phyloP scores from a whole-genome alignment of 2,888 invertebrate genomes.

The Perizoma affinitatum region DNA sequence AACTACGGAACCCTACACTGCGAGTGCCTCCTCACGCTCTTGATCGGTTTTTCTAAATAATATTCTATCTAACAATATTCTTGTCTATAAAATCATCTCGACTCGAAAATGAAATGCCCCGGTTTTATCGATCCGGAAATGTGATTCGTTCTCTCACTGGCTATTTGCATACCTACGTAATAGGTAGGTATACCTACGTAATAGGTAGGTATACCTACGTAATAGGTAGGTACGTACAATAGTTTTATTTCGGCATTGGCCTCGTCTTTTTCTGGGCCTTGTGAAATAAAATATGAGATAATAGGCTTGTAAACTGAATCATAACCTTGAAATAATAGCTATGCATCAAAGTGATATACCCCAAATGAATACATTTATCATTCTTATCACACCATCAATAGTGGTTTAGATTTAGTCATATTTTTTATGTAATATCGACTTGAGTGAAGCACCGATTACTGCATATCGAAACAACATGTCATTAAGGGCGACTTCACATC shows the following conservation, averaged over 20 bases:
- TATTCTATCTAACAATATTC: conserved; percentile 7
- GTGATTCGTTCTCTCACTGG: conserved; percentile 20
- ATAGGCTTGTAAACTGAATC: conserved; percentile 13
- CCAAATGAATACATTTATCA: too few relatives aligned
- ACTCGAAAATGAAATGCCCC: conserved; percentile 16
- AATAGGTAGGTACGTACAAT: conserved; percentile 28
- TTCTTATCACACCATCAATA: too few relatives aligned
- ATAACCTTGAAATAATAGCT: conserved; percentile 3
- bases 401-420: too few relatives aligned
- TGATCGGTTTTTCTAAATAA: too few relatives aligned
- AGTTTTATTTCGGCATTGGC: conserved; percentile 25
- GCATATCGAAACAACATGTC: too few relatives aligned
- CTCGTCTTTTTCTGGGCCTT: conserved; percentile 33
- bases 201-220: conserved; percentile 30
- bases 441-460: too few relatives aligned
- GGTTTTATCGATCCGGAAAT: conserved; percentile 33
- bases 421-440: too few relatives aligned
- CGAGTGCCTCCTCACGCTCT: too few relatives aligned
- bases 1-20: too few relatives aligned
- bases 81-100: conserved; percentile 12
- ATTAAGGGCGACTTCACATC: too few relatives aligned
- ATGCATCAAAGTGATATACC: conserved; percentile 19
- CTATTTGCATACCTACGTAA: conserved; percentile 26
- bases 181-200: too few relatives aligned
- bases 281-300: conserved; percentile 30